phyloP scores from a whole-genome alignment of 2,888 invertebrate genomes.

The Steinernema hermaphroditum region DNA sequence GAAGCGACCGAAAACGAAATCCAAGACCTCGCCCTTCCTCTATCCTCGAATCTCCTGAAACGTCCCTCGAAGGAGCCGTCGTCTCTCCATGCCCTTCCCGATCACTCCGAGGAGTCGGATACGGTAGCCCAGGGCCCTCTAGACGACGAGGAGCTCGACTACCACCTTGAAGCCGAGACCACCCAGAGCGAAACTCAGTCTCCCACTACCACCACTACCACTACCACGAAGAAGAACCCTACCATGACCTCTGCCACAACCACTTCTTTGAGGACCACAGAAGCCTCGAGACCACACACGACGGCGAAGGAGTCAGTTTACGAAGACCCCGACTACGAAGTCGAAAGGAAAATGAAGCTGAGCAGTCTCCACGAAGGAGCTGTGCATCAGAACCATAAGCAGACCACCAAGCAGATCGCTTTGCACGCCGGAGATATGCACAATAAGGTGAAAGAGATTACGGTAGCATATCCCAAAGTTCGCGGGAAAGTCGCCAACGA shows the following conservation, averaged over 20 bases:
- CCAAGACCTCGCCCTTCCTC: neutral
- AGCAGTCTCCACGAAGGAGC: neutral
- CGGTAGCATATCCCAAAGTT: neutral
- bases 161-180: neutral
- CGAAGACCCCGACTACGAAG: slow-evolving; percentile 27
- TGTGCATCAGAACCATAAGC: neutral
- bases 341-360: neutral
- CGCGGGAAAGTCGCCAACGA: slow-evolving; percentile 15
- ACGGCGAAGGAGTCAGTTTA: neutral
- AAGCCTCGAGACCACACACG: neutral
- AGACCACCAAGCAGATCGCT: neutral
- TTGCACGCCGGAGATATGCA: slow-evolving; percentile 15
- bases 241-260: neutral
- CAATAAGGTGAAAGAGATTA: neutral
- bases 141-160: slow-evolving; percentile 12
- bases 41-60: neutral
- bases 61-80: neutral
- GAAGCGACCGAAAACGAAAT: slow-evolving; percentile 16
- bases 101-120: neutral
- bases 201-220: neutral
- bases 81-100: neutral
- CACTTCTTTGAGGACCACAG: neutral
- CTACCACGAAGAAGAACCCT: neutral
- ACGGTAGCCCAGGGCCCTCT: slow-evolving; percentile 10
- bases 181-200: neutral